These are phyloP conservation scores for Darevskia mixta DNA, from an alignment of 2,797 vertebrate species.

Conservation along the genomic window DNA sequence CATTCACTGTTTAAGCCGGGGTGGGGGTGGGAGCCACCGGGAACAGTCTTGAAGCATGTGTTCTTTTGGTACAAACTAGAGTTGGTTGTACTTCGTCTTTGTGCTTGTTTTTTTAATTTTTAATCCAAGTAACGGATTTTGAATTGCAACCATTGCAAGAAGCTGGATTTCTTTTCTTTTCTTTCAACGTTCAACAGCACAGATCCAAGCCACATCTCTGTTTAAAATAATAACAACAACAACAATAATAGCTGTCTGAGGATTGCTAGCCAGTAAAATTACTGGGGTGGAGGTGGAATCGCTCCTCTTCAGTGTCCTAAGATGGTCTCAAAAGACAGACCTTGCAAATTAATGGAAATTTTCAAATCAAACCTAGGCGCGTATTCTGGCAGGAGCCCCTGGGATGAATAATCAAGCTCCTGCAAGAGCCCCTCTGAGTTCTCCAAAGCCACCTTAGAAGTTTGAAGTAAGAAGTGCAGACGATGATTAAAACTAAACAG, in stretches of 20 bases:
- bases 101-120: conserved; percentile 47
- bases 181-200: conserved; percentile 38
- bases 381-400: neutral
- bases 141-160: conserved; percentile 57
- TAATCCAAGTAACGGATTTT: conserved; percentile 69
- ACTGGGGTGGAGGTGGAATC: conserved; percentile 58
- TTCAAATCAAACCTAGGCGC: neutral
- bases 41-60: conserved; percentile 79
- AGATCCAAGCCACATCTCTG: conserved; percentile 22
- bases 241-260: conserved; percentile 4
- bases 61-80: conserved; percentile 73
- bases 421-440: neutral
- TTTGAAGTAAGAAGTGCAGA: neutral
- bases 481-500: neutral
- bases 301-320: conserved; percentile 36
- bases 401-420: neutral
- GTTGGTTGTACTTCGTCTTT: conserved; percentile 41
- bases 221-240: neutral
- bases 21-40: conserved; percentile 71
- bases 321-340: conserved; percentile 7
- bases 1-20: conserved; percentile 86
- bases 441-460: no score
- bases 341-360: neutral
- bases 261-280: conserved; percentile 48
- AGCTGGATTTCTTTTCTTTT: conserved; percentile 64